Evolutionary conservation across 2,888 invertebrate genomes (phyloP), one percentile per base, ranked within the genome.

Genomic region (Pogonocherus hispidulus): DNA sequence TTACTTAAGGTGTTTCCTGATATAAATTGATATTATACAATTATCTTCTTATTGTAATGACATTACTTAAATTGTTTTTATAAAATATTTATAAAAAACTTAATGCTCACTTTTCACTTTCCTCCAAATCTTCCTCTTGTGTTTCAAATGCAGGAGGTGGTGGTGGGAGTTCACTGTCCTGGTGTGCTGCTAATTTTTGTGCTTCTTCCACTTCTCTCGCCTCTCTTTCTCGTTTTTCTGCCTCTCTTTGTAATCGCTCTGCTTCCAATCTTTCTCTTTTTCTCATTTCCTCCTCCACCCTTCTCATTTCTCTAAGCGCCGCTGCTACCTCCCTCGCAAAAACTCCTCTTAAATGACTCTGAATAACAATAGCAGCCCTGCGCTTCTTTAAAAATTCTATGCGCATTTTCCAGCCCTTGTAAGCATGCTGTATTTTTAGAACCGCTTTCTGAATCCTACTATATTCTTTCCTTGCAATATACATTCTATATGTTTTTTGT

Each of bases 251-350:
- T 78, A 89, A 88, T 59, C 89, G 88, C 81, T 94, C 93, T 75
- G 92, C 93, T 76, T 93, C 93, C 57, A 92, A 82, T 75, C 89
- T 90, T 80, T 94, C 94, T 14, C 94, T 87, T 75, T 94, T 91
- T 70, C 93, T 89, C 90, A 95, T 94, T 87, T 95, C 94, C 81
- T 94, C 92, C 83, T 95, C 94, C 65, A 95, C 94, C 20, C 94
- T 86, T 74, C 91, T 88, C 94, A 96, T 96, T 87, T 96, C 96
- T 4, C 95, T 86, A 70, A 97, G 84, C 0, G 96, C 96, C 0
- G 93, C 89, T 0, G 96, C 96, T 5, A 93, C 95, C 86, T 96
- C 96, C 71, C 97, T 87, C 0, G 96, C 97, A 86, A 96, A 97
- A 77, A 95, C 95, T 2, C 97, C 97, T 8, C 96, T 87, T 71